Evolutionary conservation across 2,113 vertebrate species (phyloP).

Genomic region (Sciurus niger): DNA sequence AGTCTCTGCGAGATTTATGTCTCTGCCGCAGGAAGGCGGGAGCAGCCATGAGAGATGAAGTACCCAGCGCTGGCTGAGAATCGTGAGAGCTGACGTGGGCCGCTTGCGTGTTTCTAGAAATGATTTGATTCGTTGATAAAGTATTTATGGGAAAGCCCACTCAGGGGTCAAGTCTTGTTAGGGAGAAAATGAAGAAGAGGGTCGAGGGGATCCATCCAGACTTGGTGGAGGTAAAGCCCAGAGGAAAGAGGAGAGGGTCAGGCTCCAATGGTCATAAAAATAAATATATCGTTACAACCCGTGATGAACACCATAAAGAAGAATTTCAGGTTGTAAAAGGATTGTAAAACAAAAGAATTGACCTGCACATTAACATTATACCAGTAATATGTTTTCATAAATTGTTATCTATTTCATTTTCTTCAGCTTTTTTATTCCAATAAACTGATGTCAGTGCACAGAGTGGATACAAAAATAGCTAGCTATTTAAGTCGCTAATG

Average conservation of each 20-base stretch:
- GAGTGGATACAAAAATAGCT: background rate
- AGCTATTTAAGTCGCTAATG: background rate
- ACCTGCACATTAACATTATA: background rate
- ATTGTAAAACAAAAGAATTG: conserved; percentile 53
- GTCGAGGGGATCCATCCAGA: background rate
- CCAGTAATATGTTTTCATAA: background rate
- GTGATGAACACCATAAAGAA: conserved; percentile 37
- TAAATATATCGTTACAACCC: background rate
- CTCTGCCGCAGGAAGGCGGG: background rate
- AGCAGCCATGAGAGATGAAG: background rate
- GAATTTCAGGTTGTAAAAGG: conserved; percentile 9
- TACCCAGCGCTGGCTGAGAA: no score
- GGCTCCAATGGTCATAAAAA: background rate
- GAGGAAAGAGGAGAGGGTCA: background rate
- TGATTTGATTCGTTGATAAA: conserved; percentile 22
- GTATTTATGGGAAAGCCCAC: conserved; percentile 25
- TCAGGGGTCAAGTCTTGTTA: background rate
- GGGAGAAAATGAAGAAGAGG: background rate
- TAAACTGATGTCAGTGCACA: background rate
- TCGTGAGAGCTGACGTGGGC: background rate
- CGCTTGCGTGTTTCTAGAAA: conserved; percentile 1
- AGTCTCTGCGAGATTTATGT: background rate
- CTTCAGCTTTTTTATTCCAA: background rate
- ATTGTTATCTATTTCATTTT: background rate
- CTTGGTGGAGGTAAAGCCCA: background rate